Conservation (phyloP, 2,888 invertebrate genomes). For the Theristus sp. region DNA sequence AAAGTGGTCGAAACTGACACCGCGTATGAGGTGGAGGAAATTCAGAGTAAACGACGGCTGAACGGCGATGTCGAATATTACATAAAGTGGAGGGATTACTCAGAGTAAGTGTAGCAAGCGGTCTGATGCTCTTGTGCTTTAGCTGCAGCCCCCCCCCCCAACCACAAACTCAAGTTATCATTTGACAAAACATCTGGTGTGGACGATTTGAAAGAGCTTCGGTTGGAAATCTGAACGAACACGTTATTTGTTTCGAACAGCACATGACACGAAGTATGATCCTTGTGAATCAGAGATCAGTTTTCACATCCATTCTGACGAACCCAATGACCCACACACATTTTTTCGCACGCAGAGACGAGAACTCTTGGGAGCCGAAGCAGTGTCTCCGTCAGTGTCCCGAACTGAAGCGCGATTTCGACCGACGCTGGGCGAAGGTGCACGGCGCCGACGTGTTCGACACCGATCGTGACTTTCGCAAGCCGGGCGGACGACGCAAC, state of each 20-base stretch:
- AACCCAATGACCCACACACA: too few species aligned
- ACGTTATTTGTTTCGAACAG: neutral
- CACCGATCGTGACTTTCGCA: neutral
- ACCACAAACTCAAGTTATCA: too few species aligned
- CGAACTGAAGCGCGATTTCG: neutral
- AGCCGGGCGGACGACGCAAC: too few species aligned
- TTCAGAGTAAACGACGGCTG: neutral
- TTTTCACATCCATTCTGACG: too few species aligned
- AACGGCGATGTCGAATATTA: neutral
- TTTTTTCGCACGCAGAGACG: neutral
- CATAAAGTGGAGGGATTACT: neutral
- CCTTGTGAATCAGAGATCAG: neutral
- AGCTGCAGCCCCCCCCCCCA: too few species aligned
- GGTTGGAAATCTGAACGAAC: neutral
- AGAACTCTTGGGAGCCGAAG: neutral
- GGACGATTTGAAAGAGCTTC: too few species aligned
- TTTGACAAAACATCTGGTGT: too few species aligned
- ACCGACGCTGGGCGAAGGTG: neutral
- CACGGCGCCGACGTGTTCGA: neutral
- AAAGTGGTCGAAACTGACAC: neutral
- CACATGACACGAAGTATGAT: neutral
- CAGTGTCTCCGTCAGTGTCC: neutral
- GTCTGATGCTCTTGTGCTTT: too few species aligned
- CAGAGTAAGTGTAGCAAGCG: neutral
- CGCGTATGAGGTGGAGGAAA: neutral